These are phyloP conservation scores for Leptopterna dolabrata DNA, from an alignment of 2,888 invertebrate genomes.

Conservation along the genomic window DNA sequence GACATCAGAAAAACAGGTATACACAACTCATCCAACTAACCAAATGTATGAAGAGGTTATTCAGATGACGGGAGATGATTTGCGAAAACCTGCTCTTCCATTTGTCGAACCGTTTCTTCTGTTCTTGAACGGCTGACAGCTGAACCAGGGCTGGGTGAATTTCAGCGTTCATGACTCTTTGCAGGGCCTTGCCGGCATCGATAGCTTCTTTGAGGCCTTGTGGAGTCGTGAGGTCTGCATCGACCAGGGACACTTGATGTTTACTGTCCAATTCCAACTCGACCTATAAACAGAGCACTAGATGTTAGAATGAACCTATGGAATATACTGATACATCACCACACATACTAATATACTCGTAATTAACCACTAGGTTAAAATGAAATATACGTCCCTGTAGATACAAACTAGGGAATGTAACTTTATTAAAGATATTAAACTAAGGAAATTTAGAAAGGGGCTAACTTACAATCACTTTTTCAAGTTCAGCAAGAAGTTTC, in stretches of 20 bases:
- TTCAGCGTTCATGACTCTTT: slow-evolving; percentile 79
- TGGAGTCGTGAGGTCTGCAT: slow-evolving; percentile 78
- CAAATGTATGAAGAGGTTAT: slow-evolving; percentile 94
- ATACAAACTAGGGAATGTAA: too few species aligned
- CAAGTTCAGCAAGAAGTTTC: slow-evolving; percentile 80
- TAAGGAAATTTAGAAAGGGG: background rate
- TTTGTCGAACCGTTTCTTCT: slow-evolving; percentile 81
- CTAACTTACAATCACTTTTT: slow-evolving; percentile 78
- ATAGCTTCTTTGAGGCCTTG: slow-evolving; percentile 75
- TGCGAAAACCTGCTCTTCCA: slow-evolving; percentile 83
- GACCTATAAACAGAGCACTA: slow-evolving; percentile 67
- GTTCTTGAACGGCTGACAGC: slow-evolving; percentile 84
- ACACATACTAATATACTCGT: too few species aligned
- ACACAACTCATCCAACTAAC: slow-evolving; percentile 67
- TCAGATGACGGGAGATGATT: slow-evolving; percentile 88
- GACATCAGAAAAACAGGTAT: too few species aligned
- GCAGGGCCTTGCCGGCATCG: slow-evolving; percentile 78
- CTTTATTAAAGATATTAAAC: slow-evolving; percentile 11
- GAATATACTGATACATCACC: too few species aligned
- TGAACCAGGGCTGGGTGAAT: slow-evolving; percentile 74
- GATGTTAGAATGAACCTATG: too few species aligned
- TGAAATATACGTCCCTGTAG: too few species aligned
- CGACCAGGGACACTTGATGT: slow-evolving; percentile 76
- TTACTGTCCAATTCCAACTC: slow-evolving; percentile 78
- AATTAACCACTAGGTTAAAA: too few species aligned